Evolutionary conservation across 2,113 vertebrate species (phyloP).

Genomic region (Falco punctatus): DNA sequence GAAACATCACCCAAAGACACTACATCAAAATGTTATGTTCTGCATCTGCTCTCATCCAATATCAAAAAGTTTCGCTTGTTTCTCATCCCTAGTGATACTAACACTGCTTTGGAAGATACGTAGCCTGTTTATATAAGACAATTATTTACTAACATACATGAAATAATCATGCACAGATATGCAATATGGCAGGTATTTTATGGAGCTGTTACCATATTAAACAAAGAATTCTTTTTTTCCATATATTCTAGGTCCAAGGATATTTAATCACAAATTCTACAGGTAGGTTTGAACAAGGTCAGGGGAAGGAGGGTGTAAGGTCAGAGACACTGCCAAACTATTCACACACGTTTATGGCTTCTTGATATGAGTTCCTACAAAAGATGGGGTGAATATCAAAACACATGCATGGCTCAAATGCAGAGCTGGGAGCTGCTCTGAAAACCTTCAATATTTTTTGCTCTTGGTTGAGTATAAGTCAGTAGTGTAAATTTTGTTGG

Average conservation of each 20-base stretch:
- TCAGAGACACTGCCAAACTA: neutral
- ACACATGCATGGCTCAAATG: neutral
- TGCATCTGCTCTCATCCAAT: neutral
- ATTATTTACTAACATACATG: neutral
- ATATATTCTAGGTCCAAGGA: neutral
- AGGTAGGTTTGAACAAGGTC: neutral
- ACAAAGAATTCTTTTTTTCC: no score
- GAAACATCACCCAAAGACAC: neutral
- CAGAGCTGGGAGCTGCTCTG: neutral
- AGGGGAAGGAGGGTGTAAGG: neutral
- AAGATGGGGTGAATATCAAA: neutral
- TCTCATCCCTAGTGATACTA: neutral
- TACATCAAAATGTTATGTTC: neutral
- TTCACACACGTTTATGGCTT: neutral
- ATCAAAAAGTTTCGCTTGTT: neutral
- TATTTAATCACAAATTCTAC: neutral
- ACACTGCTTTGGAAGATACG: neutral
- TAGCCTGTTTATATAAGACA: neutral
- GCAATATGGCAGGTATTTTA: neutral
- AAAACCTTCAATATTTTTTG: neutral
- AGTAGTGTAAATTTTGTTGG: neutral
- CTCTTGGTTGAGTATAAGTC: neutral
- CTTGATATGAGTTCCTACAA: neutral
- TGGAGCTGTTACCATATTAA: neutral
- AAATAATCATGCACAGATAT: neutral